These are phyloP conservation scores for Leptosomus discolor DNA, from an alignment of 2,113 vertebrate species.

Conservation along the genomic window DNA sequence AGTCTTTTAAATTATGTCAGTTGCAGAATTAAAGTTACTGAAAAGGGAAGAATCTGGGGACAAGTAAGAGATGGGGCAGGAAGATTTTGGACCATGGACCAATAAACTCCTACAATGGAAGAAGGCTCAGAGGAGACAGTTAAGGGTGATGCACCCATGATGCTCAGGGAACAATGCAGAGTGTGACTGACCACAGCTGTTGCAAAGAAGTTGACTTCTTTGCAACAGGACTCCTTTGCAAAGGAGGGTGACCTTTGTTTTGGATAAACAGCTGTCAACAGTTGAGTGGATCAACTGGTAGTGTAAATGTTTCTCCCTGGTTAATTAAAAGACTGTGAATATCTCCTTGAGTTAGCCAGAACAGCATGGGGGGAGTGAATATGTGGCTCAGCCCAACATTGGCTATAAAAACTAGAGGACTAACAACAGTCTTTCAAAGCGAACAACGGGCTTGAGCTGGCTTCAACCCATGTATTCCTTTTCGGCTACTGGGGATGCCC, in stretches of 20 bases:
- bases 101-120: neutral
- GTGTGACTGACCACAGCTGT: neutral
- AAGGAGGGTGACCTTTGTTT: neutral
- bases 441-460: neutral
- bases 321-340: neutral
- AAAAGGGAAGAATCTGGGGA: neutral
- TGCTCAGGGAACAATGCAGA: neutral
- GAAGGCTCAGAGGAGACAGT: neutral
- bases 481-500: rapidly evolving
- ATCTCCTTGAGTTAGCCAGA: neutral
- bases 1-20: neutral
- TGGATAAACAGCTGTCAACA: neutral
- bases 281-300: neutral
- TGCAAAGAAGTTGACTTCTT: neutral
- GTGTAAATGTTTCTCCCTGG: neutral
- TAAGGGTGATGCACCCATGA: neutral
- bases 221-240: neutral
- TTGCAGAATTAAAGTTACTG: neutral
- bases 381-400: neutral
- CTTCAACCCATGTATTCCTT: neutral
- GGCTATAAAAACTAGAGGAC: neutral
- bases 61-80: neutral
- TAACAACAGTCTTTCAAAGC: neutral
- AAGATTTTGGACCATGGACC: neutral
- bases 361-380: neutral